Conservation (phyloP, 2,113 vertebrate species). For the Carassius gibelio region DNA sequence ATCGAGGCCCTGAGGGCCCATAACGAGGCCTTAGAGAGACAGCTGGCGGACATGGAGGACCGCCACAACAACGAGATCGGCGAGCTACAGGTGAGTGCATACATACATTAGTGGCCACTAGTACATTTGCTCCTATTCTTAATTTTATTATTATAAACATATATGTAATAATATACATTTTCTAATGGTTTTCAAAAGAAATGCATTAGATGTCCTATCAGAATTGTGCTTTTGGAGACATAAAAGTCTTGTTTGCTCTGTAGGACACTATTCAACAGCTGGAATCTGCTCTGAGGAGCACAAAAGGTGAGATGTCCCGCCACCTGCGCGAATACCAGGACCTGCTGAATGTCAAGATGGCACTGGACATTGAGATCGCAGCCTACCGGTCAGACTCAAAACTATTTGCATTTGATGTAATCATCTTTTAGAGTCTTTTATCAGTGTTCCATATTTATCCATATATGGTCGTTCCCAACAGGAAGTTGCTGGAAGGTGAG, state of each 20-base stretch:
- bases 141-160: no score
- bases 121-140: no score
- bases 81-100: constrained; percentile 74
- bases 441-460: background rate
- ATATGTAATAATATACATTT: background rate
- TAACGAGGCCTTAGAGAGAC: constrained; percentile 79
- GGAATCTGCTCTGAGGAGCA: constrained; percentile 85
- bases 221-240: background rate
- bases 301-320: constrained; percentile 93
- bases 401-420: background rate
- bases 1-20: constrained; percentile 77
- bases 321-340: constrained; percentile 97
- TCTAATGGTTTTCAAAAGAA: background rate
- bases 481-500: constrained; percentile 84
- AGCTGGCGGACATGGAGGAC: constrained; percentile 81
- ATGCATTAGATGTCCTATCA: background rate
- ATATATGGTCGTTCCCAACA: constrained; percentile 46
- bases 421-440: background rate
- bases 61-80: constrained; percentile 73
- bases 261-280: constrained; percentile 90
- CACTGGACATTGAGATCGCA: constrained; percentile 95
- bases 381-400: constrained; percentile 85
- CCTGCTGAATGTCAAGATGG: constrained; percentile 97
- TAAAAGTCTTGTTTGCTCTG: constrained; percentile 39
- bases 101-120: no score